A percentile compares a stretch with the other conserved stretches of the same genome.
phyloP scores from a whole-genome alignment of 2,888 invertebrate species.

The Oxytorus armatus region DNA sequence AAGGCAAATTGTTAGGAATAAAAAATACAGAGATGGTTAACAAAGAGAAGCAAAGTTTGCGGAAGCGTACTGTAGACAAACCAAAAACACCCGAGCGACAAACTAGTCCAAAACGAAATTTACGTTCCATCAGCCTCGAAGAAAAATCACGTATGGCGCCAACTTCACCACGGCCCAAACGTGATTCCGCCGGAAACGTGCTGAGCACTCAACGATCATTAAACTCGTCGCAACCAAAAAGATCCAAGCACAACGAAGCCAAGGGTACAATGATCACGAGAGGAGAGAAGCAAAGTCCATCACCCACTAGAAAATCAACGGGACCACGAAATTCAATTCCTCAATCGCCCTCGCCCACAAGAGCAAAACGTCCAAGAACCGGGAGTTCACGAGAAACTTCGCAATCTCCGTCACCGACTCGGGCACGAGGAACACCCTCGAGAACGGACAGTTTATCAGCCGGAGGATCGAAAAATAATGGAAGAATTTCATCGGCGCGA shows the following conservation, averaged over 20 bases:
- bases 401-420: slow-evolving; percentile 70
- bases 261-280: neutral
- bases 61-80: slow-evolving; percentile 44
- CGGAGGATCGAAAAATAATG: slow-evolving; percentile 9
- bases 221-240: slow-evolving; percentile 55
- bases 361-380: slow-evolving; percentile 69
- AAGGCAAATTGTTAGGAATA: slow-evolving; percentile 8
- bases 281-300: slow-evolving; percentile 33
- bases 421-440: slow-evolving; percentile 52
- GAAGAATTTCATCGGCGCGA: slow-evolving; percentile 7
- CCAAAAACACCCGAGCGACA: slow-evolving; percentile 50
- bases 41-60: slow-evolving; percentile 43
- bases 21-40: slow-evolving; percentile 6
- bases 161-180: slow-evolving; percentile 42
- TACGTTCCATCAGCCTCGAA: slow-evolving; percentile 8
- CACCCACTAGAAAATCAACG: slow-evolving; percentile 43
- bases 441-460: slow-evolving; percentile 41
- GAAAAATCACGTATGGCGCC: slow-evolving; percentile 15
- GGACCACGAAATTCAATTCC: slow-evolving; percentile 35
- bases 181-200: slow-evolving; percentile 64
- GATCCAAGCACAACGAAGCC: slow-evolving; percentile 38
- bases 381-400: slow-evolving; percentile 63
- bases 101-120: slow-evolving; percentile 49
- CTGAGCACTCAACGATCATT: slow-evolving; percentile 37
- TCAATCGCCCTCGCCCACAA: slow-evolving; percentile 69